Conservation (phyloP, 2,113 vertebrate genomes). For the Helogale parvula region DNA sequence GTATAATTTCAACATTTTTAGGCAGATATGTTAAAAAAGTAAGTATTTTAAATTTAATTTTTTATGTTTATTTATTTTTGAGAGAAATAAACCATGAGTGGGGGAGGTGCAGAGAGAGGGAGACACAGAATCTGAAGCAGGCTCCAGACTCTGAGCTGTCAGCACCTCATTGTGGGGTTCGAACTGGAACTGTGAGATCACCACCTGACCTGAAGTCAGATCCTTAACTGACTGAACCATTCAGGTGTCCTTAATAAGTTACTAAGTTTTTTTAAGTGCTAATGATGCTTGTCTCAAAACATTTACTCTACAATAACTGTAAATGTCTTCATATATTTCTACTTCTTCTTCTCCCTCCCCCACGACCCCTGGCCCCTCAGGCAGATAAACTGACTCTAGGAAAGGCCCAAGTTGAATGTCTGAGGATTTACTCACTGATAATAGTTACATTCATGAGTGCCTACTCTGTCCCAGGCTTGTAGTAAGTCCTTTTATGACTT, state of each 20-base stretch:
- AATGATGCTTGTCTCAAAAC: not conserved
- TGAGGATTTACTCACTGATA: not conserved
- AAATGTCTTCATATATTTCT: not conserved
- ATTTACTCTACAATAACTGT: not conserved
- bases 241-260: too few species aligned
- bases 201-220: too few species aligned
- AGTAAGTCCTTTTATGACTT: not conserved
- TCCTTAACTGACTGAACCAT: too few species aligned
- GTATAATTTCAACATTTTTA: not conserved
- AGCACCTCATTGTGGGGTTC: too few species aligned
- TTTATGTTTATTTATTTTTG: too few species aligned
- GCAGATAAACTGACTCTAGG: not conserved
- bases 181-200: too few species aligned
- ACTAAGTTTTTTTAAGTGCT: too few species aligned
- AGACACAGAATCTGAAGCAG: too few species aligned
- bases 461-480: accelerated
- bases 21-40: not conserved
- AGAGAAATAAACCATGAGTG: too few species aligned
- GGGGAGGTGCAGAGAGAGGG: too few species aligned
- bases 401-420: not conserved
- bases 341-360: not conserved
- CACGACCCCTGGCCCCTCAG: not conserved
- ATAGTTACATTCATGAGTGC: not conserved
- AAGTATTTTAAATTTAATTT: too few species aligned
- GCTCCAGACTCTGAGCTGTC: too few species aligned